Evolutionary conservation across 2,113 vertebrate species (phyloP).

Genomic region (Micromys minutus): DNA sequence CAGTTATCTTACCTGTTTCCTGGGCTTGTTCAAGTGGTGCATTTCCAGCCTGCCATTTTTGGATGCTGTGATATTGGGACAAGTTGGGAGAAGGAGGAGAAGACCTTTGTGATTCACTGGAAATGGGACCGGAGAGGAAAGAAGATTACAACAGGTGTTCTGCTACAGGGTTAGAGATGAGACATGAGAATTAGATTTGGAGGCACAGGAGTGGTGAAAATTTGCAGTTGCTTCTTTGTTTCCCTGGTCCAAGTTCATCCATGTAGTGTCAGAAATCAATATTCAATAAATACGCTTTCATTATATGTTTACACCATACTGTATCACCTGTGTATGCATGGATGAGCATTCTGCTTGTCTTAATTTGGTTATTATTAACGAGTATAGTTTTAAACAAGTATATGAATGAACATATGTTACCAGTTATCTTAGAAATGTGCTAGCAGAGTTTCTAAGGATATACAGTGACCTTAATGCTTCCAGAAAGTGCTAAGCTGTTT

Average conservation of each 20-base stretch:
- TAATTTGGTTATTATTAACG: neutral
- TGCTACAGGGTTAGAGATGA: neutral
- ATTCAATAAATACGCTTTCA: neutral
- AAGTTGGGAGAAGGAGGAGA: neutral
- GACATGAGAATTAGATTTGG: neutral
- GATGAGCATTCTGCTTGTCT: neutral
- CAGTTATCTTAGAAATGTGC: neutral
- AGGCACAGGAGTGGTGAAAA: neutral
- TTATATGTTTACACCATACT: neutral
- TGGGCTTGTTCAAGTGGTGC: neutral
- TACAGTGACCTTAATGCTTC: neutral
- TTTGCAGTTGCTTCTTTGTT: neutral
- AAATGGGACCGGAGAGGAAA: neutral
- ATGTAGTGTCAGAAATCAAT: neutral
- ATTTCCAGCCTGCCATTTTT: neutral
- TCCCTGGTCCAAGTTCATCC: neutral
- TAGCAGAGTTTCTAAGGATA: neutral
- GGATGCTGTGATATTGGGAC: neutral
- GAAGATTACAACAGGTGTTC: neutral
- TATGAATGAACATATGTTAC: neutral
- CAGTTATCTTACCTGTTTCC: neutral
- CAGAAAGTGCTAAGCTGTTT: slow-evolving; percentile 25
- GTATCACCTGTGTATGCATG: neutral
- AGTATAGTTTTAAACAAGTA: neutral
- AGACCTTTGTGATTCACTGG: neutral